Evolutionary conservation across 1,140 invertebrate genomes (phyloP).

Genomic region (Venturia canescens): DNA sequence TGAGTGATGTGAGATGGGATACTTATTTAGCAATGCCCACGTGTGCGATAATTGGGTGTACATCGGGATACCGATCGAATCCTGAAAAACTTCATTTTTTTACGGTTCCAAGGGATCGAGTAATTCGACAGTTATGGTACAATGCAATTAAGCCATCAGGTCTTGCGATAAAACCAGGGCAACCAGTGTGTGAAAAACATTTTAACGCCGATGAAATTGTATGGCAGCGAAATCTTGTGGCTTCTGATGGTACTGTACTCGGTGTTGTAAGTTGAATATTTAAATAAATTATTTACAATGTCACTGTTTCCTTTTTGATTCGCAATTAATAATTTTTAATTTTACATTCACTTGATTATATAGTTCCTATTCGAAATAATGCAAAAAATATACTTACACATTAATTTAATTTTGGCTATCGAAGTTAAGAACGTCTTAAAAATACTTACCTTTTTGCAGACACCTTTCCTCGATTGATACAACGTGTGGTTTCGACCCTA

Average conservation of each 20-base stretch:
- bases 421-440: no score
- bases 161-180: slow-evolving; percentile 29
- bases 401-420: no score
- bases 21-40: slow-evolving; percentile 26
- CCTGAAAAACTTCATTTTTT: slow-evolving; percentile 53
- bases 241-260: slow-evolving; percentile 19
- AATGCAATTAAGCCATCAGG: slow-evolving; percentile 41
- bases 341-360: no score
- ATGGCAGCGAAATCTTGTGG: slow-evolving; percentile 35
- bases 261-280: slow-evolving; percentile 17
- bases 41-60: slow-evolving; percentile 52
- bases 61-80: slow-evolving; percentile 47
- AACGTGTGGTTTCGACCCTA: no score
- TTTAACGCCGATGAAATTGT: slow-evolving; percentile 50
- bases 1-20: no score
- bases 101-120: slow-evolving; percentile 47
- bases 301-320: no score
- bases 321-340: no score
- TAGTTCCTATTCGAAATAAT: no score
- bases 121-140: slow-evolving; percentile 41
- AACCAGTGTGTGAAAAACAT: slow-evolving; percentile 53
- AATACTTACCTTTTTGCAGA: no score
- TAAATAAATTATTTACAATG: not conserved
- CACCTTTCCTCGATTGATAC: no score
- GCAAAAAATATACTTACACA: no score